These are phyloP conservation scores for Oxyura jamaicensis DNA, from an alignment of 2,113 vertebrate genomes.

Conservation along the genomic window DNA sequence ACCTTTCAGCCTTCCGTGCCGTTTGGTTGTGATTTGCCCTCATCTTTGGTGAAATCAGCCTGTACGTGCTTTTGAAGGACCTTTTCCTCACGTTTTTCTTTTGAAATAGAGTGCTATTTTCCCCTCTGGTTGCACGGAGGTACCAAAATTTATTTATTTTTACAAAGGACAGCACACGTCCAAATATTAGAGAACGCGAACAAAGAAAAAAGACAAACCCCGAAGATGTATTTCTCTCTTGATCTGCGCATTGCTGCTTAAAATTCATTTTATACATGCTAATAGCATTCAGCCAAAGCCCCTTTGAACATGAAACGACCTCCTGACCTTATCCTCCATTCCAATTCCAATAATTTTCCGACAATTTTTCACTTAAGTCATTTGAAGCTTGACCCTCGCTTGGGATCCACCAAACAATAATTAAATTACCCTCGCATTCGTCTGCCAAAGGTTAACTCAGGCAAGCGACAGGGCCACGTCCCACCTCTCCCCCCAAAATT, in stretches of 20 bases:
- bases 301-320: neutral
- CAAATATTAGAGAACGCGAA: neutral
- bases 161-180: neutral
- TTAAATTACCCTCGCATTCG: slow-evolving; percentile 32
- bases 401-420: neutral
- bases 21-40: neutral
- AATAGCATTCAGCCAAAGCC: slow-evolving; percentile 19
- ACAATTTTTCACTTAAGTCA: neutral
- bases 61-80: neutral
- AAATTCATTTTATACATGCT: slow-evolving; percentile 12
- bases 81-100: neutral
- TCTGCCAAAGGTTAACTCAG: neutral
- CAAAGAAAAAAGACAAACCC: neutral
- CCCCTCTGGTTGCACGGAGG: neutral
- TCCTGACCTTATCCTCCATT: slow-evolving; percentile 29
- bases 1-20: neutral
- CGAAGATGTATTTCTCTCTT: neutral
- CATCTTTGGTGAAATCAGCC: neutral
- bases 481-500: neutral
- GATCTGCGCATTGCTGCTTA: neutral
- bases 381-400: slow-evolving; percentile 24
- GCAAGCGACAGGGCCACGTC: neutral
- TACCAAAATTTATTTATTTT: neutral
- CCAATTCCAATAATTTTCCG: neutral
- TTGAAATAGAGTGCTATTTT: neutral